phyloP scores from a whole-genome alignment of 53 echinoderm and acorn worm genomes.

The Arbacia lixula region DNA sequence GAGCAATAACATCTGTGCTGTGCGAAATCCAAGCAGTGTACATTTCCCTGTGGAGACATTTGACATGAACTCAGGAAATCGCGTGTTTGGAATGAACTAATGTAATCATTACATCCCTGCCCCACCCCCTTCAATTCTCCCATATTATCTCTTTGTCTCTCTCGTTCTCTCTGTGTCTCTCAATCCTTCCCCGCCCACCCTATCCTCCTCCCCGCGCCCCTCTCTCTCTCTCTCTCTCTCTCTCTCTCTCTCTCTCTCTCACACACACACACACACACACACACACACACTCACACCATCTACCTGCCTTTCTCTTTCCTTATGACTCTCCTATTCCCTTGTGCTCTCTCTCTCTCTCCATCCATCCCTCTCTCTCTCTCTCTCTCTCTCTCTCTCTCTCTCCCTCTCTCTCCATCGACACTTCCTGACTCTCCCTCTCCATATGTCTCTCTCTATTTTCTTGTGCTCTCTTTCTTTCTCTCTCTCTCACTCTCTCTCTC shows the following conservation, averaged over 20 bases:
- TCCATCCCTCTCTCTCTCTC: too few species aligned
- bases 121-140: too few species aligned
- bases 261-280: background rate
- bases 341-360: background rate
- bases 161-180: too few species aligned
- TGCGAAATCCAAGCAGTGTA: too few species aligned
- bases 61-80: too few species aligned
- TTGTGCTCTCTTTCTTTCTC: background rate
- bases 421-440: background rate
- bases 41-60: too few species aligned
- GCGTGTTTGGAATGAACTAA: too few species aligned
- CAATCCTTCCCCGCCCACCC: too few species aligned
- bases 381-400: background rate
- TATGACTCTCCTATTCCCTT: background rate
- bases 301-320: background rate
- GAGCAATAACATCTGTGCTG: too few species aligned
- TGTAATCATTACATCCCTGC: too few species aligned
- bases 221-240: background rate
- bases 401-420: background rate
- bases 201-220: background rate
- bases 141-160: too few species aligned
- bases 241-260: background rate
- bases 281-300: background rate
- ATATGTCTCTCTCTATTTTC: background rate
- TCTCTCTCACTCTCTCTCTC: background rate